phyloP scores from a whole-genome alignment of 2,888 invertebrate species.

The Dascillus cervinus region DNA sequence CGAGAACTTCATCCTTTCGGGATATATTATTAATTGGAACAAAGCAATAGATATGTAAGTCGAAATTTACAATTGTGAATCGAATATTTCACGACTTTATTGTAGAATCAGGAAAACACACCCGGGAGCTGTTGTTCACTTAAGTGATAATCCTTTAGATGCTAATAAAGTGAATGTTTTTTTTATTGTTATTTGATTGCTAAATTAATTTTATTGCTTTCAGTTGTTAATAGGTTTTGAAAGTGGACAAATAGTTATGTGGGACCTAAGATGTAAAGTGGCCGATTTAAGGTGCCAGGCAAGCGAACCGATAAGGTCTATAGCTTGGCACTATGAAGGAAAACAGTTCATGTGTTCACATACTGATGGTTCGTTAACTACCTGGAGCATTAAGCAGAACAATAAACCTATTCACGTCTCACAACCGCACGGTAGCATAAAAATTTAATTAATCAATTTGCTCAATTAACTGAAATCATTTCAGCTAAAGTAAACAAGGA shows the following conservation, averaged over 20 bases:
- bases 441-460: background rate
- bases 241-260: constrained; percentile 86
- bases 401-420: constrained; percentile 73
- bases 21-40: constrained; percentile 99
- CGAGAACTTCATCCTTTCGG: constrained; percentile 91
- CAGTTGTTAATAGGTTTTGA: constrained; percentile 96
- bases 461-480: constrained; percentile 29
- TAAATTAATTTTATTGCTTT: too few species aligned
- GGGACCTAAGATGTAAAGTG: constrained; percentile 84
- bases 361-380: constrained; percentile 89
- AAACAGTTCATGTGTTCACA: constrained; percentile 96
- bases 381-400: constrained; percentile 78
- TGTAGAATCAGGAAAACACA: constrained; percentile 86
- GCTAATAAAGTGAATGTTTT: constrained; percentile 79
- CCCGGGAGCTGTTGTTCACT: constrained; percentile 92
- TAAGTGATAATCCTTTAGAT: constrained; percentile 95
- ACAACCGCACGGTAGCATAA: constrained; percentile 80
- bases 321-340: constrained; percentile 97
- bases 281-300: constrained; percentile 81
- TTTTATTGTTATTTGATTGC: too few species aligned
- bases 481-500: constrained; percentile 86
- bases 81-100: background rate
- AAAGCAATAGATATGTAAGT: constrained; percentile 99
- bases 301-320: constrained; percentile 71
- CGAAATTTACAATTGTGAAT: too few species aligned